Conservation (phyloP, 2,797 vertebrate genomes). For the Mormyrops attenuatus region DNA sequence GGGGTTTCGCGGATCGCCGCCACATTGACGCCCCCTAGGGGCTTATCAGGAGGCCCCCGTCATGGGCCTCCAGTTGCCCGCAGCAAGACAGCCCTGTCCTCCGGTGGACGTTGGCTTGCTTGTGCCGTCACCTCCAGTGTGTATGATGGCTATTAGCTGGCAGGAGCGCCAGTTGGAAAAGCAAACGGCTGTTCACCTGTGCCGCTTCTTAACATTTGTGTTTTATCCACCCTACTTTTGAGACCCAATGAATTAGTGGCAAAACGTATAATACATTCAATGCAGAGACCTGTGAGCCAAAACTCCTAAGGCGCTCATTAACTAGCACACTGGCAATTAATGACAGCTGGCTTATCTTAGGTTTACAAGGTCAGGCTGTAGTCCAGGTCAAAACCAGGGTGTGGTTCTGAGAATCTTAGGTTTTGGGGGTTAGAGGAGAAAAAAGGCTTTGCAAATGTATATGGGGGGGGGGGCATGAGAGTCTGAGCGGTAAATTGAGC, state of each 20-base stretch:
- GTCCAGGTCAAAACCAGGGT: neutral
- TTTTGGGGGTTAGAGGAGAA: neutral
- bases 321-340: neutral
- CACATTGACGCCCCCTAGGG: neutral
- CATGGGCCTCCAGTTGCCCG: neutral
- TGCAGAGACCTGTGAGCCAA: neutral
- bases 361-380: neutral
- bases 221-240: neutral
- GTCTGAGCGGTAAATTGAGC: neutral
- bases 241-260: neutral
- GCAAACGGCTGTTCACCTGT: neutral
- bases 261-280: neutral
- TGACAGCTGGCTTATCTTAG: neutral
- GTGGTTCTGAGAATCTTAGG: neutral
- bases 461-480: neutral
- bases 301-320: neutral
- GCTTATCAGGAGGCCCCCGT: neutral
- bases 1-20: slow-evolving; percentile 1
- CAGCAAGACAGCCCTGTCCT: neutral
- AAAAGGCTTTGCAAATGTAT: neutral
- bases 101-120: neutral
- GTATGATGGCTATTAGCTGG: neutral
- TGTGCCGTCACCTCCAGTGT: neutral
- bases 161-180: neutral
- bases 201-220: neutral